Percentiles rank a stretch among this genome's conserved stretches.
Evolutionary conservation across 2,797 vertebrate species (phyloP).

Genomic region (Selene dorsalis): DNA sequence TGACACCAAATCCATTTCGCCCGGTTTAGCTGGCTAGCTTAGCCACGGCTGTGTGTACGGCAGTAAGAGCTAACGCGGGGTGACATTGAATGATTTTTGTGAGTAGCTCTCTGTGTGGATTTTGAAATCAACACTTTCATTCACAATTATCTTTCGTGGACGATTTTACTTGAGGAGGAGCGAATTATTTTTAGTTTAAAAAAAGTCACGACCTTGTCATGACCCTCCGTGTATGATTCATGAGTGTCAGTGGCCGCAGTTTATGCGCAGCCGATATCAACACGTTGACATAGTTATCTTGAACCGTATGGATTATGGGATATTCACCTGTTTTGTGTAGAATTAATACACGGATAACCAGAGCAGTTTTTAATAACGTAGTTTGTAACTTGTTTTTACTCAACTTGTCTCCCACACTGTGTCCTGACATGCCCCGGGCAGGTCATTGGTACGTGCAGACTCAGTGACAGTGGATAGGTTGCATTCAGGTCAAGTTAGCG

Average conservation of each 20-base stretch:
- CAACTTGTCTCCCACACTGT: not conserved
- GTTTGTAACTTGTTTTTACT: not conserved
- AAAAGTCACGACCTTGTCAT: slow-evolving; percentile 77
- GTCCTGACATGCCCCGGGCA: not conserved
- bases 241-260: slow-evolving; percentile 48
- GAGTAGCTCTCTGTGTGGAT: fast-evolving
- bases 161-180: not conserved
- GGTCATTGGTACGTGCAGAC: not conserved
- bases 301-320: not conserved
- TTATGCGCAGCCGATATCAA: slow-evolving; percentile 38
- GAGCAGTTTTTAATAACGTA: fast-evolving
- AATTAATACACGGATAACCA: not conserved
- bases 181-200: not conserved
- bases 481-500: not conserved
- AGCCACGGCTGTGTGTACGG: slow-evolving; percentile 15
- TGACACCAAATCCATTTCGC: not conserved
- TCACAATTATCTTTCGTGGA: fast-evolving
- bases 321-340: not conserved
- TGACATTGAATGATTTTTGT: slow-evolving; percentile 68
- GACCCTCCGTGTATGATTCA: slow-evolving; percentile 68
- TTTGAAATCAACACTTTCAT: too few species aligned
- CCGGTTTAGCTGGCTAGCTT: slow-evolving; percentile 54
- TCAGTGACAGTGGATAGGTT: not conserved
- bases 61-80: slow-evolving; percentile 39
- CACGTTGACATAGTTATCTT: not conserved